Evolutionary conservation across 2,113 vertebrate genomes (phyloP), one percentile per base, ranked within the genome.

Genomic region (Galeopterus variegatus): DNA sequence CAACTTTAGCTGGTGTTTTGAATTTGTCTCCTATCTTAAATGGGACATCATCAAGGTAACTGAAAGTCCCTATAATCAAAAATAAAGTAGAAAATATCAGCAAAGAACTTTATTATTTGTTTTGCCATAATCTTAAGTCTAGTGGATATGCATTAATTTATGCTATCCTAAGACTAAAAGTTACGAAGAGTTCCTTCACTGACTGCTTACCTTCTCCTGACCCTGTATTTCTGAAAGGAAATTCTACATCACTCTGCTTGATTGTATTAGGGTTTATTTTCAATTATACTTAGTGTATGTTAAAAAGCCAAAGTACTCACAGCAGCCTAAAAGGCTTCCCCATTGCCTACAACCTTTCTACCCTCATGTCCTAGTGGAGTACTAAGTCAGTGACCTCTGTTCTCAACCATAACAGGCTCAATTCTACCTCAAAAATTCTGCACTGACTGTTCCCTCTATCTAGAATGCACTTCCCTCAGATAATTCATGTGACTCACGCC

Each of bases 1-100:
- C 99, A 97, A 99, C 99, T 99, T 99, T 99, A 24, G 99, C 99
- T 86, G 99, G 99, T 94, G 98, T 99, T 98, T 98, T 99, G 98
- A 99, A 99, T 95, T 99, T 99, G 90, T 99, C 99, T 97, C 99
- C 99, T 97, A 99, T 99, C 98, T 99, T 99, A 98, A 99, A 99
- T 90, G 99, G 99, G 98, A 99, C 99, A 87, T 99, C 99, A 98
- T 99, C 99, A 97, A 99, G 99, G 97, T 99, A 99, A 98, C 99
- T 99, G 98, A 99, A 99, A 98, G 99, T 99, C 97, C 99, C 99
- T 99, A 96, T 21, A 96, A 98, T 96, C 85, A 97, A 96, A 97
- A 96, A 76, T 54, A 98, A 87, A 98, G 98, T 83, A 75, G n/a
- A 97, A 97, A 95, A 95, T 79, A 97, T 97, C 82, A 97, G 97